These are phyloP conservation scores for Achlya flavicornis DNA, from an alignment of 2,888 invertebrate genomes.

Conservation along the genomic window DNA sequence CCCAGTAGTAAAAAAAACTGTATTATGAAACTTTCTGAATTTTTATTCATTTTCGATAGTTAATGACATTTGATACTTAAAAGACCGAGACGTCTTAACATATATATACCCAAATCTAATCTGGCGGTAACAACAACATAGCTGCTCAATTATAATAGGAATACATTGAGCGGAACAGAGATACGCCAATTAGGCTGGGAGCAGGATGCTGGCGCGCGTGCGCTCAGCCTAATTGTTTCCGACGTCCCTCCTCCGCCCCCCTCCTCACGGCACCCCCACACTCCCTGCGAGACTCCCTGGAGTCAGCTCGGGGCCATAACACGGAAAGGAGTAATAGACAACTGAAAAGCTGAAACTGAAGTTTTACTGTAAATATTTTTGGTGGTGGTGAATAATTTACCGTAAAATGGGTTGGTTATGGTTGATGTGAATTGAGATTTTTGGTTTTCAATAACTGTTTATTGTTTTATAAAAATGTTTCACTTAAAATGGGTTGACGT, in stretches of 20 bases:
- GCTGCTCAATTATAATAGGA: constrained; percentile 69
- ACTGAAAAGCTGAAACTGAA: constrained; percentile 34
- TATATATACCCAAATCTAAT: constrained; percentile 40
- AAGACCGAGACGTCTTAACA: background rate
- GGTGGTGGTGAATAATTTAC: background rate
- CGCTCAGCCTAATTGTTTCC: constrained; percentile 79
- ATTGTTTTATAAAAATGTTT: no score
- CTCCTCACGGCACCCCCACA: constrained; percentile 24
- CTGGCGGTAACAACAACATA: constrained; percentile 54
- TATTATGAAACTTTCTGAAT: no score
- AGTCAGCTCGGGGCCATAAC: constrained; percentile 41
- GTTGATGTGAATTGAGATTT: background rate
- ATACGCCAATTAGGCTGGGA: constrained; percentile 74
- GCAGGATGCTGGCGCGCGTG: constrained; percentile 77
- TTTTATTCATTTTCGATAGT: background rate
- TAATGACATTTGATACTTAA: background rate
- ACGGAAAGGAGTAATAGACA: constrained; percentile 28
- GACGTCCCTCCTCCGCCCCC: constrained; percentile 32
- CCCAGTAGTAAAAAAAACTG: no score
- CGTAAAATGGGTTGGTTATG: background rate
- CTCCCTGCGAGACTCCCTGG: constrained; percentile 24
- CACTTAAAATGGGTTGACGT: no score
- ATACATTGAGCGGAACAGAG: constrained; percentile 68
- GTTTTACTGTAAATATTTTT: constrained; percentile 1
- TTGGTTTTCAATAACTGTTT: background rate